Base-by-base conservation (phyloP, 2,888 invertebrate species). In the Melinaea menophilus region DNA sequence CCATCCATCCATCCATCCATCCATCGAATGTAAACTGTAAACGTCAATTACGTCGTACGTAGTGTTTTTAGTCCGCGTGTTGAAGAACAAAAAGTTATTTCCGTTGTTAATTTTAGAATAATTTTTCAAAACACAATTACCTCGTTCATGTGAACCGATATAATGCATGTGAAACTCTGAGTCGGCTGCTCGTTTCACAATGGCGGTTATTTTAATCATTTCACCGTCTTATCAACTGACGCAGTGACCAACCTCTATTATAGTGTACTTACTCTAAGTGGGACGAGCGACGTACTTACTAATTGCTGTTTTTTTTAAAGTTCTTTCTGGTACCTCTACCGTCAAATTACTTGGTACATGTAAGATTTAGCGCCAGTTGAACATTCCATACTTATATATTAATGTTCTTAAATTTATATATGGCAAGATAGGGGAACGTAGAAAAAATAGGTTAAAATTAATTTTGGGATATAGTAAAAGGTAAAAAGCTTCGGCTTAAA, bases 131-230 rank as follows among this genome's bases (percentile, higher is more conserved):
- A 35, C 47, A 58, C 51, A 51, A 51, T 51, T 51, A 51, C 51
- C 55, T 58, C 41, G 61, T 55, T 65, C 59, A 61, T 65, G 60
- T 68, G 62, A 68, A 68, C 66, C 62, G 60, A 64, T 68, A 62
- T 65, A 64, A 67, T 69, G 64, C 58, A 64, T 67, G 67, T 63
- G 70, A 68, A 64, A 58, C 51, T 61, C 64, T 66, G 64, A 62
- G 57, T 65, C 57, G 48, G 48, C 46, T 37, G 47, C 61, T 57
- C 41, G 37, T 58, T 51, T 56, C 47, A 61, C 61, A 64, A 64
- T 61, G 61, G 55, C 47, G 58, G 64, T 58, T 57, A 57, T 56
- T 64, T 64, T 58, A 61, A 64, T 55, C 55, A 47, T 55, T 58
- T 55, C 7, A 33, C 41, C 37, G 56, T 64, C 61, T 55, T 61